phyloP scores from a whole-genome alignment of 2,888 invertebrate genomes.

The Helicoverpa assulta region DNA sequence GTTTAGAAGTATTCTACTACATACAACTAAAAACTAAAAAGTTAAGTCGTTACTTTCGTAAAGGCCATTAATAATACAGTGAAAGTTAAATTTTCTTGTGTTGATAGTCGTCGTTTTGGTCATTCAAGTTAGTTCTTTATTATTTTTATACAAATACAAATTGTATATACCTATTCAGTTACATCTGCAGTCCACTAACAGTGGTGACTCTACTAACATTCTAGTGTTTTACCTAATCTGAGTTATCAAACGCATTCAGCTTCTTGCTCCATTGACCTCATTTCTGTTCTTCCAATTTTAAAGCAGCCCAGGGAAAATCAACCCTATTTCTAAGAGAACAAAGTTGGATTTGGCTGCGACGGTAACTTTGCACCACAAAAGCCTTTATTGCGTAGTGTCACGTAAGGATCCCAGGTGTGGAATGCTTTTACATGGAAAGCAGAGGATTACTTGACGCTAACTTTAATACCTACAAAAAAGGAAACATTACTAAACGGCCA shows the following conservation, averaged over 20 bases:
- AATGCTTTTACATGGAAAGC: conserved; percentile 85
- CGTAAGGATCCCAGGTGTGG: conserved; percentile 87
- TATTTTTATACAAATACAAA: conserved; percentile 12
- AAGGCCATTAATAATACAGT: no score
- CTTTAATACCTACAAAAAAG: conserved; percentile 75
- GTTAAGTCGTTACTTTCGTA: no score
- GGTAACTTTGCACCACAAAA: conserved; percentile 64
- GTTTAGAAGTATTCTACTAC: no score
- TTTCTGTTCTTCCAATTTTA: conserved; percentile 58
- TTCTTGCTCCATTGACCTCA: conserved; percentile 85
- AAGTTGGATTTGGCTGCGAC: conserved; percentile 56
- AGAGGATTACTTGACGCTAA: conserved; percentile 81
- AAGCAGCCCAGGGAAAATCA: conserved; percentile 45
- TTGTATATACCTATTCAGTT: conserved; percentile 32
- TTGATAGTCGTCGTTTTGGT: background rate
- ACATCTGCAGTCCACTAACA: conserved; percentile 57
- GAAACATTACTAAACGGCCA: conserved; percentile 69
- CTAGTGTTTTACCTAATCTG: conserved; percentile 62
- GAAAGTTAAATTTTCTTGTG: background rate
- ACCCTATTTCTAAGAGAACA: conserved; percentile 55
- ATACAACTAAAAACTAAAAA: no score
- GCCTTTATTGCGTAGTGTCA: conserved; percentile 85
- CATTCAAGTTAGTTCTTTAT: background rate
- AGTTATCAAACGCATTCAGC: conserved; percentile 80
- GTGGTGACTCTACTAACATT: conserved; percentile 36